Percentiles rank a stretch among this genome's conserved stretches.
Conservation (phyloP, 2,113 vertebrate species). For the Prinia subflava region DNA sequence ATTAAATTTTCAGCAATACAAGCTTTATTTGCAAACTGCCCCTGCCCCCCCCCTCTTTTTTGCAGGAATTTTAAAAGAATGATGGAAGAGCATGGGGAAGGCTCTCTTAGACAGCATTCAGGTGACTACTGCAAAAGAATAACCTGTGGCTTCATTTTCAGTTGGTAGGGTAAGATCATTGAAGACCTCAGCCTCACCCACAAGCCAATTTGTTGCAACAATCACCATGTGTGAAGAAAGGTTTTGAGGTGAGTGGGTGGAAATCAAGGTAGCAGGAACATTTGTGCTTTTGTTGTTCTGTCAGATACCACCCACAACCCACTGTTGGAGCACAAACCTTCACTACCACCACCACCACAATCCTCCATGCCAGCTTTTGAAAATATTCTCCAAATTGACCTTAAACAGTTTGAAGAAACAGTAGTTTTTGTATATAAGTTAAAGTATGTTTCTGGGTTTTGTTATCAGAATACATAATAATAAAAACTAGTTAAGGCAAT, state of each 20-base stretch:
- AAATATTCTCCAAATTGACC: neutral
- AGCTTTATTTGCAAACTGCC: neutral
- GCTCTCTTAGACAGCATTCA: neutral
- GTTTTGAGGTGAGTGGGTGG: neutral
- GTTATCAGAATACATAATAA: neutral
- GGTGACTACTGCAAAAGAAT: neutral
- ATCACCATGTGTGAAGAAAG: neutral
- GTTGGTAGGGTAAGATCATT: neutral
- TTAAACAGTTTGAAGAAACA: neutral
- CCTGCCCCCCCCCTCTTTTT: rapidly evolving
- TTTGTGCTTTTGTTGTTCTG: neutral
- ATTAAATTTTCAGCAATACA: neutral
- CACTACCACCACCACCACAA: neutral
- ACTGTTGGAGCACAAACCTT: neutral
- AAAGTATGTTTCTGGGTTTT: neutral
- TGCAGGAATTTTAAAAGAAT: neutral
- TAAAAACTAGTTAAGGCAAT: neutral
- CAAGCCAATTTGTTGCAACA: neutral
- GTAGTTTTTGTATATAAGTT: neutral
- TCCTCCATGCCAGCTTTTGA: neutral
- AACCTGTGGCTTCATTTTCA: neutral
- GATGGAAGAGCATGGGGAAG: neutral
- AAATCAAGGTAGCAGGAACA: neutral
- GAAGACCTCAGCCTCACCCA: neutral
- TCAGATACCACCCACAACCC: neutral